A percentile compares a stretch with the other conserved stretches of the same genome.
Conservation (phyloP, 2,113 vertebrate genomes). For the Acanthochromis polyacanthus region DNA sequence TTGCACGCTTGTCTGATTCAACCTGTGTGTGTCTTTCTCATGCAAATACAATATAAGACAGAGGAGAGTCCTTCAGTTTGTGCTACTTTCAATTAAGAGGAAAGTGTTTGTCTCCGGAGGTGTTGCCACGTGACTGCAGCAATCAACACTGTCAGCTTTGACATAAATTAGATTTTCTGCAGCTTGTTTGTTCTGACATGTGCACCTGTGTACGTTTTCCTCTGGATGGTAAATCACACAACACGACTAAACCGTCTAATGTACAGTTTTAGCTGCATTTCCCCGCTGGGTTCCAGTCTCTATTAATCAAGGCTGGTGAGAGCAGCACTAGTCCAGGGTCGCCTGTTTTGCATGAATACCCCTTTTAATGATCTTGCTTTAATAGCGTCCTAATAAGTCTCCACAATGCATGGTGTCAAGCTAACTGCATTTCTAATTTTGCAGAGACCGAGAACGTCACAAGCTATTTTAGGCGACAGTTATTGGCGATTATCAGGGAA, state of each 20-base stretch:
- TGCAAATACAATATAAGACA: background rate
- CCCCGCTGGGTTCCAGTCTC: conserved; percentile 3
- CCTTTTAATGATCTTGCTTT: conserved; percentile 32
- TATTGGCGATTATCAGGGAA: conserved; percentile 6
- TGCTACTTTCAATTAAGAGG: background rate
- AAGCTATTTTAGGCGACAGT: conserved; percentile 8
- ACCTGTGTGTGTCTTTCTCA: conserved; percentile 29
- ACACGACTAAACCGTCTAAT: background rate
- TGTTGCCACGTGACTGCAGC: too few species aligned
- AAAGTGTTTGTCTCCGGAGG: too few species aligned
- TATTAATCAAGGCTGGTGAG: conserved; percentile 25
- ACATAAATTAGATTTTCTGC: background rate
- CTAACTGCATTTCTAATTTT: conserved; percentile 16
- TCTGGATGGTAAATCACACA: too few species aligned
- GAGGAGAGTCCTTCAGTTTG: background rate
- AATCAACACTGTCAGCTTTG: too few species aligned
- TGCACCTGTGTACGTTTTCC: background rate
- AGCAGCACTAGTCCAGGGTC: conserved; percentile 30
- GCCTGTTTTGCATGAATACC: conserved; percentile 44
- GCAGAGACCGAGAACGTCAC: conserved; percentile 5
- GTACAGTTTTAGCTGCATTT: conserved; percentile 4
- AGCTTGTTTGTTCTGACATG: background rate
- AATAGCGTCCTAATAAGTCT: conserved; percentile 36
- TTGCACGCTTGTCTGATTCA: conserved; percentile 29
- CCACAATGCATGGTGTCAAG: conserved; percentile 13